Conservation (phyloP, 2,113 vertebrate genomes). For the Ginglymostoma cirratum region DNA sequence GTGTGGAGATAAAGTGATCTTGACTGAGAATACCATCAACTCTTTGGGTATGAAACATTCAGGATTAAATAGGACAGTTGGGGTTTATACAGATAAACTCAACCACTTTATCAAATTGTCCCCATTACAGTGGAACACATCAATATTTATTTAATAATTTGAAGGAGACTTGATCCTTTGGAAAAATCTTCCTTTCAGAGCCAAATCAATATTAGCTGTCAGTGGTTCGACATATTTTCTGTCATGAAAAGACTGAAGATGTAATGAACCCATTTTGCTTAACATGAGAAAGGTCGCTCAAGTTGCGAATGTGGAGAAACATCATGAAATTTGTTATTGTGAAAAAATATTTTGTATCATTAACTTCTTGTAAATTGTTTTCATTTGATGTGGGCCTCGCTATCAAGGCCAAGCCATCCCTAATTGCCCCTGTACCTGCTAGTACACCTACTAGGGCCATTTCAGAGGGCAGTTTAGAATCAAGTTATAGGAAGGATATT, state of each 20-base stretch:
- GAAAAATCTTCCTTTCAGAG: not conserved
- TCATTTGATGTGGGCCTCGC: too few species aligned
- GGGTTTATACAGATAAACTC: not conserved
- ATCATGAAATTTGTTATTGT: not conserved
- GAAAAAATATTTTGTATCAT: not conserved
- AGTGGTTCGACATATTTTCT: not conserved
- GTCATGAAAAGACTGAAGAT: not conserved
- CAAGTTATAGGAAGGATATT: too few species aligned
- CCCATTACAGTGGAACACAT: not conserved
- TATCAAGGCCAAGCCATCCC: too few species aligned
- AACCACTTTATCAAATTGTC: not conserved
- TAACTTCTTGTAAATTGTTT: too few species aligned
- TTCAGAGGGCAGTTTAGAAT: too few species aligned
- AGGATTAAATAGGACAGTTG: not conserved
- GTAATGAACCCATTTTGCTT: not conserved
- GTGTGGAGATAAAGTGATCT: not conserved
- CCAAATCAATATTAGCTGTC: not conserved
- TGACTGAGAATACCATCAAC: not conserved
- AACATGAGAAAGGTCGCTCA: not conserved
- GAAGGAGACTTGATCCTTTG: not conserved
- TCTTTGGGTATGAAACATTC: not conserved
- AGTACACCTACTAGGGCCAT: accelerated
- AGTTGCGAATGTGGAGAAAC: not conserved
- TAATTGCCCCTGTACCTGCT: too few species aligned
- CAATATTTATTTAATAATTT: not conserved